Evolutionary conservation across 2,888 invertebrate species (phyloP).

Genomic region (Autographa gamma): DNA sequence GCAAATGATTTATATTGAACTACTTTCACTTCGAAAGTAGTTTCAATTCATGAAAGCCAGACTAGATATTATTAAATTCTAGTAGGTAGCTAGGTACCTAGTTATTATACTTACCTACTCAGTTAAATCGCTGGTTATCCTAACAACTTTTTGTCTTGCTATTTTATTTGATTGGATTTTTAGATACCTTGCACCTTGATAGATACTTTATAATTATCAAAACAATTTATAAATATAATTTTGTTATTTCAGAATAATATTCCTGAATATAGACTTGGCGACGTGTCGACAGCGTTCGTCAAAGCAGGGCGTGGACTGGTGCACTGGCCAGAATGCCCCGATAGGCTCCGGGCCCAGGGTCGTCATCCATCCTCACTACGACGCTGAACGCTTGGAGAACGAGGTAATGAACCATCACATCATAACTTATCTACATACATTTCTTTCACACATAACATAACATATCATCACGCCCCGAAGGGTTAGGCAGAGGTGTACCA

Average conservation of each 20-base stretch:
- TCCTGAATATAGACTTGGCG: conserved; percentile 77
- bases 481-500: no score
- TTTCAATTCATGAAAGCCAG: background rate
- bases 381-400: conserved; percentile 66
- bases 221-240: background rate
- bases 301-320: conserved; percentile 78
- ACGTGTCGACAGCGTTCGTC: conserved; percentile 77
- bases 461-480: no score
- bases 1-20: background rate
- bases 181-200: no score
- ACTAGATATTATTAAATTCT: background rate
- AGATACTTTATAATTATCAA: background rate
- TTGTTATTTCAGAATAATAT: conserved; percentile 78
- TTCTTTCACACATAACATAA: no score
- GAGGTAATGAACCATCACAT: conserved; percentile 64
- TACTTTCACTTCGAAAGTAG: conserved; percentile 4
- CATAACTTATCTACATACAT: background rate
- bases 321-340: conserved; percentile 74
- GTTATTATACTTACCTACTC: no score
- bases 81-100: no score
- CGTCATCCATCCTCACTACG: conserved; percentile 64
- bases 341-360: conserved; percentile 70
- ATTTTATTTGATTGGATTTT: no score
- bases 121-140: no score
- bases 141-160: no score